A percentile compares a stretch with the other conserved stretches of the same genome.
phyloP scores from a whole-genome alignment of 2,113 vertebrate species.

The Struthio camelus region DNA sequence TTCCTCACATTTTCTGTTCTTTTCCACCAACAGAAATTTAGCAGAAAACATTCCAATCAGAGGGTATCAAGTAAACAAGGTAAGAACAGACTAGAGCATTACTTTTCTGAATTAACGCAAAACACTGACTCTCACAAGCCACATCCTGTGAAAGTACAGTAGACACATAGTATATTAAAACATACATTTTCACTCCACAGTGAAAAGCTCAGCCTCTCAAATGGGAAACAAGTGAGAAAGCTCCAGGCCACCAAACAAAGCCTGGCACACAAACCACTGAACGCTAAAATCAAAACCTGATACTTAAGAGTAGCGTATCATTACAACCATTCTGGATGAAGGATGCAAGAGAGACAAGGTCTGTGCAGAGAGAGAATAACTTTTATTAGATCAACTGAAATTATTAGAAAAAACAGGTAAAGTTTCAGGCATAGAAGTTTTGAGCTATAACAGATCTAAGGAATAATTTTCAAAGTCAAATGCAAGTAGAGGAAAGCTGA shows the following conservation, averaged over 20 bases:
- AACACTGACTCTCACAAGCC: neutral
- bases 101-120: neutral
- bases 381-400: neutral
- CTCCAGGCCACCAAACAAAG: neutral
- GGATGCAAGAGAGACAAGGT: neutral
- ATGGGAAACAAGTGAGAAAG: neutral
- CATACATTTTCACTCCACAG: neutral
- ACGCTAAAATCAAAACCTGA: neutral
- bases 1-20: neutral
- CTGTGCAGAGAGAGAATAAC: neutral
- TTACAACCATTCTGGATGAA: neutral
- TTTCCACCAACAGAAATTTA: neutral
- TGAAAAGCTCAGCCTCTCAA: neutral
- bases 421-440: neutral
- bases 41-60: rapidly evolving
- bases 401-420: neutral
- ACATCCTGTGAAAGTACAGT: neutral
- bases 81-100: neutral
- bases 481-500: neutral
- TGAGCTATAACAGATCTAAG: neutral
- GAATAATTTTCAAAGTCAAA: neutral
- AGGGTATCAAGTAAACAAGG: neutral
- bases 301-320: neutral
- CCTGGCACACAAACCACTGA: neutral
- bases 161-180: neutral